Conservation (phyloP, 1,140 invertebrate genomes). For the Maniola jurtina region DNA sequence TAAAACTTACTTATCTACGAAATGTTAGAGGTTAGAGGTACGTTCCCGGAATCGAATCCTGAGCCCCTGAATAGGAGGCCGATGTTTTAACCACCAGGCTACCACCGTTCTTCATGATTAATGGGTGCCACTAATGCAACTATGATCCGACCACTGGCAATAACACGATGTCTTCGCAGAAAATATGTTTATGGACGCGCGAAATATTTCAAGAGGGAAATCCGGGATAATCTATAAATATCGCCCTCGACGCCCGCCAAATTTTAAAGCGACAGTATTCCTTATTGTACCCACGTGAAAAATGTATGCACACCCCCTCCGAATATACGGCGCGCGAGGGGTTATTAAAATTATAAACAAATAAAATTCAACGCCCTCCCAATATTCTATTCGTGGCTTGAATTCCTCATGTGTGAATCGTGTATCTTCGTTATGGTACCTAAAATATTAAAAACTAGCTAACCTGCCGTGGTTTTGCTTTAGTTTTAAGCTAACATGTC, state of each 20-base stretch:
- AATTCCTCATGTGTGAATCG: slow-evolving; percentile 54
- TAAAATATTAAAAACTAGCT: too few relatives aligned
- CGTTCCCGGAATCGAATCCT: too few relatives aligned
- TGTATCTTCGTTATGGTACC: slow-evolving; percentile 13
- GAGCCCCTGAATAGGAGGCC: too few relatives aligned
- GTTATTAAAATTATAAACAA: slow-evolving; percentile 78
- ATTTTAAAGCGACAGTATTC: slow-evolving; percentile 73
- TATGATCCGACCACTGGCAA: slow-evolving; percentile 27
- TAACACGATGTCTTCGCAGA: slow-evolving; percentile 32
- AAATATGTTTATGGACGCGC: slow-evolving; percentile 58
- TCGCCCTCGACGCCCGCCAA: slow-evolving; percentile 54
- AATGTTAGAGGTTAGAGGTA: too few relatives aligned
- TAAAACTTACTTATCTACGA: too few relatives aligned
- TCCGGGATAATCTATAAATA: slow-evolving; percentile 72
- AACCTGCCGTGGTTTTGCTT: too few relatives aligned
- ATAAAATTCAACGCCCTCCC: slow-evolving; percentile 70
- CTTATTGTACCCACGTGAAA: slow-evolving; percentile 67
- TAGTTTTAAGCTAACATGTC: too few relatives aligned
- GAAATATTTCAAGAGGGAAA: slow-evolving; percentile 59
- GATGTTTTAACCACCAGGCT: too few relatives aligned
- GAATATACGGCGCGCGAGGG: slow-evolving; percentile 53
- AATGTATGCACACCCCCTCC: slow-evolving; percentile 64
- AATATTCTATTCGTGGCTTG: slow-evolving; percentile 47
- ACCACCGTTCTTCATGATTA: too few relatives aligned
- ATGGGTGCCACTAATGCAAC: slow-evolving; percentile 22